A percentile compares a stretch with the other conserved stretches of the same genome.
These are phyloP conservation scores for Odontamblyopus lacepedii DNA, from an alignment of 2,797 vertebrate species.

Conservation along the genomic window DNA sequence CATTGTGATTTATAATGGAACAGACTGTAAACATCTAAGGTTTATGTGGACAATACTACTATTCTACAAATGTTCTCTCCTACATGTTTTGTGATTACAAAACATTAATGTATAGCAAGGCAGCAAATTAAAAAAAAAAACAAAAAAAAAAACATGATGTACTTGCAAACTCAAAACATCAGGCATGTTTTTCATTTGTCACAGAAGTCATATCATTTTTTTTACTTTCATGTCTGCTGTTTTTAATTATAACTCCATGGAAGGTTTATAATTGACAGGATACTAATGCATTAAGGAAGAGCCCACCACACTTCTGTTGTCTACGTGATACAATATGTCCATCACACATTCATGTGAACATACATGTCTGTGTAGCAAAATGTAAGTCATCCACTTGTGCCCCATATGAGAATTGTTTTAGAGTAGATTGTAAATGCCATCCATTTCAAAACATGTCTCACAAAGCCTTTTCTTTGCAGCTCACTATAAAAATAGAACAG, in stretches of 20 bases:
- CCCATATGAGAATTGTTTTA: neutral
- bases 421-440: neutral
- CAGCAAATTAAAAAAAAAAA: too few species aligned
- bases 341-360: neutral
- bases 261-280: neutral
- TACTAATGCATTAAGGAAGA: neutral
- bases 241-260: neutral
- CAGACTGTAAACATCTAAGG: too few species aligned
- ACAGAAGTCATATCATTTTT: too few species aligned
- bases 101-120: too few species aligned
- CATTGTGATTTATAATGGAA: too few species aligned
- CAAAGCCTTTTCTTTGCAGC: conserved; percentile 6
- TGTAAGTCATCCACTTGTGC: neutral
- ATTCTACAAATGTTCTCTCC: too few species aligned
- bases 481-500: conserved; percentile 10
- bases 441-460: neutral
- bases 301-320: neutral
- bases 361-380: neutral
- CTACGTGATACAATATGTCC: neutral
- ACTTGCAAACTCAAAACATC: too few species aligned
- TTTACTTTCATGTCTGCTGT: neutral
- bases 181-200: too few species aligned
- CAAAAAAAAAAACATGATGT: too few species aligned
- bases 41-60: too few species aligned
- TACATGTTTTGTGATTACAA: too few species aligned